Evolutionary conservation across 2,888 invertebrate genomes (phyloP), one percentile per base, ranked within the genome.

Genomic region (Sepioteuthis lessoniana): DNA sequence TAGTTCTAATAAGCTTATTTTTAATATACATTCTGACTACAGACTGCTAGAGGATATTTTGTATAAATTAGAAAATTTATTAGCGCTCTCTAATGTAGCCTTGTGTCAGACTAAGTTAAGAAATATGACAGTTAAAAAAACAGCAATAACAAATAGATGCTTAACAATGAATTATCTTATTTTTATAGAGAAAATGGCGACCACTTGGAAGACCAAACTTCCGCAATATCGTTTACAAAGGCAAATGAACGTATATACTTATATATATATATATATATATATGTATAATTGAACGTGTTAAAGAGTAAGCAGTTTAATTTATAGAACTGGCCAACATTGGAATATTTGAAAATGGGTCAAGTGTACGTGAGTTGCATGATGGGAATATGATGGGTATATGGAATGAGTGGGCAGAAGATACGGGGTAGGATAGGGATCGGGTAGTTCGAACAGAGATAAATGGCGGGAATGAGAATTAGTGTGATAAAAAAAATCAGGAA

Each of bases 271-370:
- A 60, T 28, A 60, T 28, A 60, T 60, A 28, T 25, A 60, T 60
- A 28, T 25, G 2, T 0, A 76, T 5, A n/a, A 76, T 76, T 31
- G 76, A 13, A 76, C n/a, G 76, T 76, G 76, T 76, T n/a, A n/a
- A 19, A 76, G 76, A 31, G 76, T 76, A 76, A 76, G n/a, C 76
- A n/a, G n/a, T 76, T 16, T 13, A 0, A n/a, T 31, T 76, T 76
- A 76, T 76, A 31, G 76, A 76, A 76, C 76, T 31, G 76, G n/a
- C 76, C n/a, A 76, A n/a, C 31, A 31, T 76, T 76, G n/a, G 76
- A 76, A 76, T n/a, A 76, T 31, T 31, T n/a, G 76, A n/a, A 76
- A 76, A 76, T 76, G 76, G 76, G 76, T 76, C 76, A 76, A 76
- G 76, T 76, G n/a, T n/a, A n/a, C 31, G 10, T 8, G 76, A 7